Evolutionary conservation across 2,113 vertebrate species (phyloP).

Genomic region (Gymnorhina tibicen): DNA sequence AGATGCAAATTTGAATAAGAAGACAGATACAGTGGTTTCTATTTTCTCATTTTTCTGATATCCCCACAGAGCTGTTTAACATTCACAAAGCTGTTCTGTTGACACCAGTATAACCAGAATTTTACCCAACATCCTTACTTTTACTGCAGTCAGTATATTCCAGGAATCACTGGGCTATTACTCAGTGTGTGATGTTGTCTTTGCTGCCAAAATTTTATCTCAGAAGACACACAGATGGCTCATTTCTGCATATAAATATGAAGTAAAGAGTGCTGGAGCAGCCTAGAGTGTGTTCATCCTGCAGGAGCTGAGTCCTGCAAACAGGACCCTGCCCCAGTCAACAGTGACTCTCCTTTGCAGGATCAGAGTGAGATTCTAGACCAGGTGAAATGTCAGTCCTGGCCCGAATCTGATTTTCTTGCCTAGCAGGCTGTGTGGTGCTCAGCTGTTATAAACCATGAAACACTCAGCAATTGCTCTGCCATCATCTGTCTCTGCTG

Average conservation of each 20-base stretch:
- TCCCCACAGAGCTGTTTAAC: not conserved
- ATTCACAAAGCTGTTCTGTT: not conserved
- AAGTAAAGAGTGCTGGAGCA: constrained; percentile 14
- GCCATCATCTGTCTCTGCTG: not conserved
- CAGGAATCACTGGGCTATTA: constrained; percentile 50
- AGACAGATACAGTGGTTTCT: not conserved
- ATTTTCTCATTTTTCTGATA: not conserved
- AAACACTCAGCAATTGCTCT: not conserved
- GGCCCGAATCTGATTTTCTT: not conserved
- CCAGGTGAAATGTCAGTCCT: not conserved
- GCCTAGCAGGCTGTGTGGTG: not conserved
- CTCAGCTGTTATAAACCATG: not conserved
- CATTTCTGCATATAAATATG: constrained; percentile 39
- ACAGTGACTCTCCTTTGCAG: not conserved
- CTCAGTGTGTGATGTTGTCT: constrained; percentile 47
- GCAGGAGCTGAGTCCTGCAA: not conserved
- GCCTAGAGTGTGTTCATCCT: not conserved
- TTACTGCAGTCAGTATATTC: constrained; percentile 15
- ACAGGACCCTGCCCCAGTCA: not conserved
- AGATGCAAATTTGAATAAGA: not conserved
- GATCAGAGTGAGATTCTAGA: not conserved
- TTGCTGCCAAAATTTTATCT: constrained; percentile 49
- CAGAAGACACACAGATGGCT: constrained; percentile 63
- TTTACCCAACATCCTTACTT: not conserved
- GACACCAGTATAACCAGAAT: not conserved